phyloP scores from a whole-genome alignment of 2,797 vertebrate genomes.

The Lacerta viridis region DNA sequence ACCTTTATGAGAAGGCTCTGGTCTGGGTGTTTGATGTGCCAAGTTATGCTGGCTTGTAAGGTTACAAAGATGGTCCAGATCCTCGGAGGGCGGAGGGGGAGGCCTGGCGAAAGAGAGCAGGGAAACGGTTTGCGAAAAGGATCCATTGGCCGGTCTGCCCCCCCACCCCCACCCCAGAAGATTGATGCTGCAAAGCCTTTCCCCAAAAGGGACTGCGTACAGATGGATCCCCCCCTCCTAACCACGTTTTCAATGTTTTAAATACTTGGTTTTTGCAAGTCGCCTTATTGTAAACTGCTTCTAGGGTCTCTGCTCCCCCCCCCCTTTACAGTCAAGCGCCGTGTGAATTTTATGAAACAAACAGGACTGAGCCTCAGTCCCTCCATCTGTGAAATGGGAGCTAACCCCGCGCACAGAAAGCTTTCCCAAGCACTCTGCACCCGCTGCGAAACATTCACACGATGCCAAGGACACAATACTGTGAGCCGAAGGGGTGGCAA shows the following conservation, averaged over 20 bases:
- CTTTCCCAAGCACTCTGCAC: too few relatives aligned
- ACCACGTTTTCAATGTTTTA: too few relatives aligned
- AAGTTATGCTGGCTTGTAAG: slow-evolving; percentile 75
- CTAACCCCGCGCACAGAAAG: neutral
- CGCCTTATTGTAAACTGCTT: too few relatives aligned
- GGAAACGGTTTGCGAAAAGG: neutral
- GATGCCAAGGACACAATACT: too few relatives aligned
- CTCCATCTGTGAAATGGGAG: neutral
- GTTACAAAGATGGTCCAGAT: slow-evolving; percentile 58
- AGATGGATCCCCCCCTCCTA: too few relatives aligned
- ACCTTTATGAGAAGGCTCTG: slow-evolving; percentile 83
- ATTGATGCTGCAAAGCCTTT: too few relatives aligned
- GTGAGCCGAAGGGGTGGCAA: too few relatives aligned
- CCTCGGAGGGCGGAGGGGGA: slow-evolving; percentile 72
- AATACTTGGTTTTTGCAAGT: too few relatives aligned
- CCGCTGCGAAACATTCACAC: too few relatives aligned
- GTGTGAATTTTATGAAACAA: neutral
- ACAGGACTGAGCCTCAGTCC: neutral
- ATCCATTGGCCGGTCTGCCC: neutral
- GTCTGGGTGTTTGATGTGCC: slow-evolving; percentile 69
- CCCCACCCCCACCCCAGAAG: neutral
- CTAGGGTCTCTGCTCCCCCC: accelerated
- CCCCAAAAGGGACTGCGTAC: too few relatives aligned
- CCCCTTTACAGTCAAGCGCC: too few relatives aligned
- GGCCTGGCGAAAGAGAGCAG: slow-evolving; percentile 54